Conservation (phyloP, 1,140 invertebrate species). For the Agrilus planipennis region DNA sequence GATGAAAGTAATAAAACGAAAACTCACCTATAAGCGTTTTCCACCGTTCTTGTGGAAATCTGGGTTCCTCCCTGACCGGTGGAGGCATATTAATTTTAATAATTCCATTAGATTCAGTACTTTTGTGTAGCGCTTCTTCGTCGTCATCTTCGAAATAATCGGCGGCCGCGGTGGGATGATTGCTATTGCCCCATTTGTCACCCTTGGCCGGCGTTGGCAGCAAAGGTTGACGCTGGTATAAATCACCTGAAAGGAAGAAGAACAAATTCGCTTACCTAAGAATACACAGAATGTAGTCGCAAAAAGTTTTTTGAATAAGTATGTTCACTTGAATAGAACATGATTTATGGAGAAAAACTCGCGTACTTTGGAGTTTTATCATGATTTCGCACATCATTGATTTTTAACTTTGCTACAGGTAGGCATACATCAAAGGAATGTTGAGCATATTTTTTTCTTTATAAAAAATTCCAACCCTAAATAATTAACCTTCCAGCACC, state of each 20-base stretch:
- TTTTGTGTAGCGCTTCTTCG: slow-evolving; percentile 23
- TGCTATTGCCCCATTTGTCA: slow-evolving; percentile 20
- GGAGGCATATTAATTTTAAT: slow-evolving; percentile 35
- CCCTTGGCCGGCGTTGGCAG: slow-evolving; percentile 24
- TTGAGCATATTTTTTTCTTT: too few relatives aligned
- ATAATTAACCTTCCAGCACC: too few relatives aligned
- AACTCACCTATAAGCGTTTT: slow-evolving; percentile 52
- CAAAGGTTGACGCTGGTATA: slow-evolving; percentile 32
- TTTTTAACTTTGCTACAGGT: neutral
- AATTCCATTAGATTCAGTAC: slow-evolving; percentile 27
- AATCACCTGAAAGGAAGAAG: slow-evolving; percentile 21
- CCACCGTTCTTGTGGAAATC: slow-evolving; percentile 58
- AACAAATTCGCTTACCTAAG: neutral
- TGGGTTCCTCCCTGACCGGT: slow-evolving; percentile 43
- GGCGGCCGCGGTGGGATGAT: slow-evolving; percentile 10
- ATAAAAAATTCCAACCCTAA: too few relatives aligned
- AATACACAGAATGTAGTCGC: neutral
- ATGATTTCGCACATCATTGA: neutral
- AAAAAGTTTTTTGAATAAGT: neutral
- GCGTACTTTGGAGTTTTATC: neutral
- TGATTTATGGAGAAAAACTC: neutral
- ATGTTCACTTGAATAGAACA: neutral
- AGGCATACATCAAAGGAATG: neutral
- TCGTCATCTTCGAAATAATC: slow-evolving; percentile 30
- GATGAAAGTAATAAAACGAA: too few relatives aligned